Conservation (phyloP, 1,140 invertebrate genomes). For the Chironomus striatipennis region DNA sequence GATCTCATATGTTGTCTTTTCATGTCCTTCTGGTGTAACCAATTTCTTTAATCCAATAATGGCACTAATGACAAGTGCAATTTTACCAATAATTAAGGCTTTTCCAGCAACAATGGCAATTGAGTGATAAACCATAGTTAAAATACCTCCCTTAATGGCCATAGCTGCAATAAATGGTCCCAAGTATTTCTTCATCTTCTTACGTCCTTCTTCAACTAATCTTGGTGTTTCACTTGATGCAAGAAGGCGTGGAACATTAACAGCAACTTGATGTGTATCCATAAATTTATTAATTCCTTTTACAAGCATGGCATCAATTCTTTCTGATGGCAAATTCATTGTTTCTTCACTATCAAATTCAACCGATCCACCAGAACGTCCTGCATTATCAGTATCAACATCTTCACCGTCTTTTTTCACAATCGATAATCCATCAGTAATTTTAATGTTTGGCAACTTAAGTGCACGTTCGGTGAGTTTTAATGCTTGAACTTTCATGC, state of each 20-base stretch:
- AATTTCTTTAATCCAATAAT: constrained; percentile 70
- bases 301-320: constrained; percentile 48
- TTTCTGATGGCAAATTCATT: constrained; percentile 42
- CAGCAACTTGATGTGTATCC: constrained; percentile 49
- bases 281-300: constrained; percentile 49
- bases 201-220: constrained; percentile 47
- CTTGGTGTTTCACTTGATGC: constrained; percentile 31
- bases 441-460: constrained; percentile 49
- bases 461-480: constrained; percentile 54
- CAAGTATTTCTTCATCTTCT: constrained; percentile 48
- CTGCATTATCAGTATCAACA: constrained; percentile 32
- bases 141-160: constrained; percentile 56
- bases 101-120: constrained; percentile 63
- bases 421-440: constrained; percentile 51
- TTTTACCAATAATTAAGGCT: constrained; percentile 49
- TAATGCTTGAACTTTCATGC: constrained; percentile 56
- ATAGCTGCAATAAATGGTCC: constrained; percentile 51
- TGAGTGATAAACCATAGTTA: constrained; percentile 64
- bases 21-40: constrained; percentile 50
- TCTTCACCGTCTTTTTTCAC: constrained; percentile 37
- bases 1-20: constrained; percentile 76
- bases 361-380: constrained; percentile 40
- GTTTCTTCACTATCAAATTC: constrained; percentile 45
- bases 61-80: constrained; percentile 63
- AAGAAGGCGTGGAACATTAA: constrained; percentile 44